These are phyloP conservation scores for Apis dorsata DNA, from an alignment of 1,140 invertebrate genomes.

Conservation along the genomic window DNA sequence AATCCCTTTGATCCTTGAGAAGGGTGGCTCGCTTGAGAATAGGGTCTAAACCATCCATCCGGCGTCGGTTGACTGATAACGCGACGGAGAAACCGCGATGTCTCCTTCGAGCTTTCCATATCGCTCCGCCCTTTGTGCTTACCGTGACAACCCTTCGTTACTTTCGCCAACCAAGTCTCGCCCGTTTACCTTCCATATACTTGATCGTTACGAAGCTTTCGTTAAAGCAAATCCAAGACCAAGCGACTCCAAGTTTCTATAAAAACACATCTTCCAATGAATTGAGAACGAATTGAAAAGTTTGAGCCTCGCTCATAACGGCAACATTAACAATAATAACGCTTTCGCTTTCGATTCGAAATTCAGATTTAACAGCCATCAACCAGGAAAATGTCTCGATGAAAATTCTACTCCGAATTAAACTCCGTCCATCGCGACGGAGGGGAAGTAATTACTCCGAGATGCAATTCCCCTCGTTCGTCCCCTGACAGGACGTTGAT, in stretches of 20 bases:
- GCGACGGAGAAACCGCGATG: conserved; percentile 36
- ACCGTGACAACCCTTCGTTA: conserved; percentile 51
- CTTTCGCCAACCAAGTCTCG: conserved; percentile 45
- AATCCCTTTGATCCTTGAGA: conserved; percentile 54
- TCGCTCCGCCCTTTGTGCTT: conserved; percentile 53
- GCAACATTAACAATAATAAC: too few relatives aligned
- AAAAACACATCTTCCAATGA: too few relatives aligned
- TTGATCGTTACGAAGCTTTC: conserved; percentile 48
- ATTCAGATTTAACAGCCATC: too few relatives aligned
- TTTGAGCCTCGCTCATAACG: too few relatives aligned
- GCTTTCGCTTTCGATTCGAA: too few relatives aligned
- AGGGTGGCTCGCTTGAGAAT: conserved; percentile 31
- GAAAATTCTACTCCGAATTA: too few relatives aligned
- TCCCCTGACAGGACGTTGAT: conserved; percentile 5
- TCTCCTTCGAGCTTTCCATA: conserved; percentile 46
- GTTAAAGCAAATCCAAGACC: too few relatives aligned
- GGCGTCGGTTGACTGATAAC: conserved; percentile 46
- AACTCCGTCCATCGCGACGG: background rate
- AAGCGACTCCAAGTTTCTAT: too few relatives aligned
- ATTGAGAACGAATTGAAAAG: too few relatives aligned
- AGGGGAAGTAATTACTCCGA: conserved; percentile 9
- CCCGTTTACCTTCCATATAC: conserved; percentile 10
- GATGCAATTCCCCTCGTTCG: background rate
- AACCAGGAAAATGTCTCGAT: too few relatives aligned
- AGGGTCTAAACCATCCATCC: conserved; percentile 39